Percentiles rank a stretch among this genome's conserved stretches.
phyloP scores from a whole-genome alignment of 2,888 invertebrate genomes.

The Polyploca ridens region DNA sequence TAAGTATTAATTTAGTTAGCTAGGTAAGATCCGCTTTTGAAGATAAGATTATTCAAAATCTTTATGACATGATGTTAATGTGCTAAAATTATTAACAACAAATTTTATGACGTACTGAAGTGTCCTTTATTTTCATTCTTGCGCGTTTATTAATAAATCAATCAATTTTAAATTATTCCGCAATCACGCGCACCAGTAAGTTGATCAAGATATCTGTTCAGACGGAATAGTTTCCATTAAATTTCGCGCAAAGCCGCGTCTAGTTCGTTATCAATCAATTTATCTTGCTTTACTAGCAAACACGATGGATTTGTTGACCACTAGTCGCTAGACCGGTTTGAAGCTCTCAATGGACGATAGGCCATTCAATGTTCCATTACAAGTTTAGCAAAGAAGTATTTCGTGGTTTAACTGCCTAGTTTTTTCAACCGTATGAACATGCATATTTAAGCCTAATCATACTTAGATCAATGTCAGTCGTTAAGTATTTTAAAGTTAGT shows the following conservation, averaged over 20 bases:
- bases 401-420: conserved; percentile 11
- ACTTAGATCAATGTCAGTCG: not conserved
- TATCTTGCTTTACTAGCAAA: conserved; percentile 69
- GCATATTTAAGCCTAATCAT: conserved; percentile 10
- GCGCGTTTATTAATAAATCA: conserved; percentile 35
- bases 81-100: not conserved
- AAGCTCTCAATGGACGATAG: conserved; percentile 58
- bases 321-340: conserved; percentile 64
- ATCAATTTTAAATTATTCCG: conserved; percentile 57
- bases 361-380: conserved; percentile 53
- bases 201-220: conserved; percentile 61
- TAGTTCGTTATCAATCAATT: conserved; percentile 78
- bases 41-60: conserved; percentile 11
- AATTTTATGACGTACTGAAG: not conserved
- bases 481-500: not conserved
- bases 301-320: conserved; percentile 69
- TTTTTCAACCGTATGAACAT: not conserved
- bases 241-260: conserved; percentile 69
- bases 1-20: not conserved
- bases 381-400: conserved; percentile 21
- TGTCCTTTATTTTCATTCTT: conserved; percentile 21
- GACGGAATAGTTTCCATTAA: conserved; percentile 71
- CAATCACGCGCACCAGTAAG: conserved; percentile 56
- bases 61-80: not conserved
- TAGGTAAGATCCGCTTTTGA: conserved; percentile 1